Evolutionary conservation across 2,797 vertebrate species (phyloP).

Genomic region (Stomatorhinus walkeri): DNA sequence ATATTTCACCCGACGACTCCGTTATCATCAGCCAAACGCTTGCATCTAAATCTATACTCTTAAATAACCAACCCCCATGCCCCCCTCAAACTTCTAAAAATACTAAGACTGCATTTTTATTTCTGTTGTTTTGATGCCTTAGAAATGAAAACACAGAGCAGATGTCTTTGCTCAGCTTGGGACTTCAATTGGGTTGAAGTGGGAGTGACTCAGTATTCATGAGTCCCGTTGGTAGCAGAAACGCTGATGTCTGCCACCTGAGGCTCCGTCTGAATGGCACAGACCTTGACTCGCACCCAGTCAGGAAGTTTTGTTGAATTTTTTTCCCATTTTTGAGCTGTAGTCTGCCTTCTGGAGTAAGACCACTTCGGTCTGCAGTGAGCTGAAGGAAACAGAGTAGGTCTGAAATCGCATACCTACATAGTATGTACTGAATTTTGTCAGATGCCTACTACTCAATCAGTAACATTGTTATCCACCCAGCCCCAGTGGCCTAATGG

Average conservation of each 20-base stretch:
- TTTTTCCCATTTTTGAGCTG: background rate
- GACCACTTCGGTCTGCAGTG: background rate
- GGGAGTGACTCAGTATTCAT: background rate
- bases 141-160: background rate
- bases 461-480: background rate
- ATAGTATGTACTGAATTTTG: background rate
- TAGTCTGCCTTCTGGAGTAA: background rate
- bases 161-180: background rate
- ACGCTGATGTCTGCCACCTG: background rate
- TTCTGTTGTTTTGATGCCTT: conserved; percentile 10
- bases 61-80: background rate
- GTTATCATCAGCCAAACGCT: background rate
- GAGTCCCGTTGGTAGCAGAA: background rate
- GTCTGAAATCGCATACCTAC: background rate
- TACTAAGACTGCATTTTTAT: conserved; percentile 16
- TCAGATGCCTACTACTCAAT: background rate
- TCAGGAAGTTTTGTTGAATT: background rate
- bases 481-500: conserved; percentile 42
- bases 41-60: background rate
- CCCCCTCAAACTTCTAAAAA: conserved; percentile 10
- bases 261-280: background rate
- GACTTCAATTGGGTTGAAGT: background rate
- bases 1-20: background rate
- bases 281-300: background rate
- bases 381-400: background rate